phyloP scores from a whole-genome alignment of 35 echinoderm and acorn worm species.

The Heliocidaris tuberculata region DNA sequence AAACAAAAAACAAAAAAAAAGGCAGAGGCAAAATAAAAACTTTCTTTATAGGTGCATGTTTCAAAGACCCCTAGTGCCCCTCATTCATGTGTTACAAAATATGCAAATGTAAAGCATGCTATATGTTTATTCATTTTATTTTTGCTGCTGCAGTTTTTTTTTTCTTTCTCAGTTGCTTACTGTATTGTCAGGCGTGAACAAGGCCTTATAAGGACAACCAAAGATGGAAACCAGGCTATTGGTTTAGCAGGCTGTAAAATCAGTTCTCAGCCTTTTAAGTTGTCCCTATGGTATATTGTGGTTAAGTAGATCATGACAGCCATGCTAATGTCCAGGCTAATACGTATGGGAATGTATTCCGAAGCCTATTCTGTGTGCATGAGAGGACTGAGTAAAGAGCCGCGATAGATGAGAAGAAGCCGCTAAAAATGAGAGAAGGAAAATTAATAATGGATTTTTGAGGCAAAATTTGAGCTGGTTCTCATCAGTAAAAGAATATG shows the following conservation, averaged over 20 bases:
- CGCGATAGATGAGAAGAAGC: neutral
- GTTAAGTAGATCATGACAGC: neutral
- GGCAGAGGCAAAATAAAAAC: too few relatives aligned
- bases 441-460: slow-evolving; percentile 8
- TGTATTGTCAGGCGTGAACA: neutral
- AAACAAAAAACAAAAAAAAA: too few relatives aligned
- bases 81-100: too few relatives aligned
- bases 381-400: neutral
- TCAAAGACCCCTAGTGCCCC: too few relatives aligned
- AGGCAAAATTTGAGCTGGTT: neutral
- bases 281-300: neutral
- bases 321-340: neutral
- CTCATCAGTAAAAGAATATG: neutral
- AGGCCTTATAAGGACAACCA: neutral
- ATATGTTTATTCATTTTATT: too few relatives aligned
- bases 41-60: too few relatives aligned
- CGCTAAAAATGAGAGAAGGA: neutral
- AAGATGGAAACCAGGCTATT: neutral
- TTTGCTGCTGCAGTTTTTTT: too few relatives aligned
- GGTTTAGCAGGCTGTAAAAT: neutral
- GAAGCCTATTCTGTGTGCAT: neutral
- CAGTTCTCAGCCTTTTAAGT: neutral
- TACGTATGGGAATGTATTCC: neutral
- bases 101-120: too few relatives aligned
- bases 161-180: too few relatives aligned